Conservation (phyloP, 2,888 invertebrate genomes). For the Lampropteryx suffumata region DNA sequence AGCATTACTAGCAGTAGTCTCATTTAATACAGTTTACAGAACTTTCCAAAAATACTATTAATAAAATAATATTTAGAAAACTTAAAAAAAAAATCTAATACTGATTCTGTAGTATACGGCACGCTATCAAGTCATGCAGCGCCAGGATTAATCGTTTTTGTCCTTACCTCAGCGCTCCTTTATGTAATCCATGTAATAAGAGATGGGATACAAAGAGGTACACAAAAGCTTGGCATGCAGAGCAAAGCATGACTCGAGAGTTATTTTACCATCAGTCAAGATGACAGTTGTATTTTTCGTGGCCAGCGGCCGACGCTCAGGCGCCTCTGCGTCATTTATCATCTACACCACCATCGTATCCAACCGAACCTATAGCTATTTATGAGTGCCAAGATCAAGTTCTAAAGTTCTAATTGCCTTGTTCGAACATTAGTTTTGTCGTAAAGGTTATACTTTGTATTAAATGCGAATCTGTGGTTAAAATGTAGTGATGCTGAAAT, state of each 20-base stretch:
- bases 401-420: slow-evolving; percentile 15
- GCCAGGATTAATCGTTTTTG: slow-evolving; percentile 41
- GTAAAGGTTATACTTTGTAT: slow-evolving; percentile 1
- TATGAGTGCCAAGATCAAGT: slow-evolving; percentile 54
- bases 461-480: slow-evolving; percentile 11
- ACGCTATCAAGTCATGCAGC: slow-evolving; percentile 38
- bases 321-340: slow-evolving; percentile 76
- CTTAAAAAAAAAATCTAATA: slow-evolving; percentile 17
- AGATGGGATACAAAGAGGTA: slow-evolving; percentile 62
- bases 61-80: slow-evolving; percentile 23
- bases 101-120: slow-evolving; percentile 24
- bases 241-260: slow-evolving; percentile 70
- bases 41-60: slow-evolving; percentile 27
- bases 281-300: slow-evolving; percentile 81
- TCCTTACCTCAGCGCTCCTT: slow-evolving; percentile 51
- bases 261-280: slow-evolving; percentile 80
- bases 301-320: slow-evolving; percentile 73
- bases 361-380: slow-evolving; percentile 67
- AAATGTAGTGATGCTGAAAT: slow-evolving; percentile 31
- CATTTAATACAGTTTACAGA: slow-evolving; percentile 10
- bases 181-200: slow-evolving; percentile 67
- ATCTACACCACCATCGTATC: slow-evolving; percentile 65
- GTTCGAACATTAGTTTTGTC: slow-evolving; percentile 2
- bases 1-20: not conserved
- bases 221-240: slow-evolving; percentile 74